Percentiles rank a stretch among this genome's conserved stretches.
Evolutionary conservation across 1,140 invertebrate species (phyloP).

Genomic region (Liolophura sinensis): DNA sequence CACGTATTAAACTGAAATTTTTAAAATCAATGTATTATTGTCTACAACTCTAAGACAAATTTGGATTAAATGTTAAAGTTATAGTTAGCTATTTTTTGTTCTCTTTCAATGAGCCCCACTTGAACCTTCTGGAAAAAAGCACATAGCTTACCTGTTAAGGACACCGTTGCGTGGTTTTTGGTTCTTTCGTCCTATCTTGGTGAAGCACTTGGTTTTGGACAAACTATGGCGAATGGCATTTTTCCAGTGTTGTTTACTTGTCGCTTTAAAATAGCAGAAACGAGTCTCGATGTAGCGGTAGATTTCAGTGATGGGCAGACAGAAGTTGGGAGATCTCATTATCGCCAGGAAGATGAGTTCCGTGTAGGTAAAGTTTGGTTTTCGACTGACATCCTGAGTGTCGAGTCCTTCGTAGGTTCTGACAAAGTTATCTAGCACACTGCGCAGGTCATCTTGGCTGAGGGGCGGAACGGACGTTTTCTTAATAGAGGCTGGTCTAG

Average conservation of each 20-base stretch:
- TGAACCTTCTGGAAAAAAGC: too few species aligned
- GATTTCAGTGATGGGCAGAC: conserved; percentile 38
- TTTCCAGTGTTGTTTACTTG: conserved; percentile 36
- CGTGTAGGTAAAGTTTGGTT: conserved; percentile 44
- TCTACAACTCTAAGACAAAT: too few species aligned
- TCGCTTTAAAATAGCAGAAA: conserved; percentile 34
- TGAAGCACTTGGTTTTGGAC: conserved; percentile 44
- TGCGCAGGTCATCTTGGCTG: conserved; percentile 18
- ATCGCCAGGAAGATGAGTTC: conserved; percentile 41
- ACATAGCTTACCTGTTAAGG: too few species aligned
- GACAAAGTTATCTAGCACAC: conserved; percentile 37
- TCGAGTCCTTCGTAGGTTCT: conserved; percentile 33
- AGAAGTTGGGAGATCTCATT: conserved; percentile 36
- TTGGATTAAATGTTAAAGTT: too few species aligned
- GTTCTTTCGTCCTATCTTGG: conserved; percentile 21
- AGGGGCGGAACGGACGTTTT: too few species aligned
- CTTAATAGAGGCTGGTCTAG: too few species aligned
- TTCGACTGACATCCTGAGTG: conserved; percentile 7
- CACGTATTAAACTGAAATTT: too few species aligned
- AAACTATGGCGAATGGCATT: conserved; percentile 44
- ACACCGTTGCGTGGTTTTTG: too few species aligned
- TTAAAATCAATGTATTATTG: too few species aligned
- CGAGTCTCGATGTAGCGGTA: conserved; percentile 39
- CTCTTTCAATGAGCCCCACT: too few species aligned
- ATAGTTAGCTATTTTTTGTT: too few species aligned